Conservation (phyloP, 2,113 vertebrate species). For the Garra rufa region DNA sequence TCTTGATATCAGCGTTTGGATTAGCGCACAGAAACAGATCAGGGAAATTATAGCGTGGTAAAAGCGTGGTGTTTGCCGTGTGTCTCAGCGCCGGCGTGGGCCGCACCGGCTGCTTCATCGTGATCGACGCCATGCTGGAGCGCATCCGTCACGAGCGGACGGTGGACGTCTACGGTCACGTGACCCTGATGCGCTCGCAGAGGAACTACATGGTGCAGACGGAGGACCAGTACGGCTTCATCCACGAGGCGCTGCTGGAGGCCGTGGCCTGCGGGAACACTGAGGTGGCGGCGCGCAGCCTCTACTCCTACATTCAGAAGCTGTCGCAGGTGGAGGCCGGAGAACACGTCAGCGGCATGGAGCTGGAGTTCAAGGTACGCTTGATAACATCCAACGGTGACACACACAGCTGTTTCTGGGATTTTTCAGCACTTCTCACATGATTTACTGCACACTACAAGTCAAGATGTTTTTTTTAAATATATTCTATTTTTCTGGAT, state of each 20-base stretch:
- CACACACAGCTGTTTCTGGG: too few relatives aligned
- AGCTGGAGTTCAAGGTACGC: slow-evolving; percentile 91
- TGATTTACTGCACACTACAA: too few relatives aligned
- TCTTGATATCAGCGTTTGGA: background rate
- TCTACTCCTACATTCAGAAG: slow-evolving; percentile 96
- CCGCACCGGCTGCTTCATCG: slow-evolving; percentile 95
- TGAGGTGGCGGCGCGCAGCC: slow-evolving; percentile 91
- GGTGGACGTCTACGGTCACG: slow-evolving; percentile 94
- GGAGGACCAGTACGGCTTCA: slow-evolving; percentile 98
- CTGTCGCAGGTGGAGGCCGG: slow-evolving; percentile 91
- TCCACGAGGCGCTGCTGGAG: slow-evolving; percentile 96
- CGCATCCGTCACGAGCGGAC: slow-evolving; percentile 94
- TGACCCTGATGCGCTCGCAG: slow-evolving; percentile 96
- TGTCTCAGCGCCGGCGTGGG: slow-evolving; percentile 90
- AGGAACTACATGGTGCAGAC: slow-evolving; percentile 99
- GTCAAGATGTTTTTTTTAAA: too few relatives aligned
- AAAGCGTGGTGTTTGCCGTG: background rate
- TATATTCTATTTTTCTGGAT: too few relatives aligned
- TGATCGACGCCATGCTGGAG: slow-evolving; percentile 97
- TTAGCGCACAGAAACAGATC: background rate
- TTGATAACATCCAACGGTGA: too few relatives aligned
- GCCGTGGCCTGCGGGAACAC: slow-evolving; percentile 95
- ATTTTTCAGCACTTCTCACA: too few relatives aligned
- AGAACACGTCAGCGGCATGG: slow-evolving; percentile 95
- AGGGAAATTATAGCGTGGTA: background rate